Evolutionary conservation across 2,797 vertebrate genomes (phyloP), one percentile per base, ranked within the genome.

Genomic region (Diplodus puntazzo): DNA sequence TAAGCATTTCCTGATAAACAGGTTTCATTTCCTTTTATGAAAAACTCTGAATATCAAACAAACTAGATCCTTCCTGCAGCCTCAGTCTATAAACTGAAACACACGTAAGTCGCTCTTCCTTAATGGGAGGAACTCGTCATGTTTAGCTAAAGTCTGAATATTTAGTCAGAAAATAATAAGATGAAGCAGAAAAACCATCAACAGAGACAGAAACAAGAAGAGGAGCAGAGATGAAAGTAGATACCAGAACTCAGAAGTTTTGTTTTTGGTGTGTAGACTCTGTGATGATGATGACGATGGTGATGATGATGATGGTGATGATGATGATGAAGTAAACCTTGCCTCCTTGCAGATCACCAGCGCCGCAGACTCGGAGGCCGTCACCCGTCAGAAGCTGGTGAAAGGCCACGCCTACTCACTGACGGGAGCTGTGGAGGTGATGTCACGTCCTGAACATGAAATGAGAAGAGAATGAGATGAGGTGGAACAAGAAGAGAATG

Each of bases 391-490:
- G 91, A 98, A 97, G 94, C 92, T 99, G 87, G 97, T 99, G 82
- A 98, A 96, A 89, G 98, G 98, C 30, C 98, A 98, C 0, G 97
- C 98, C 54, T 99, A 99, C 89, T 97, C 98, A 0, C 94, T 98
- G 66, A 99, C 98, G 0, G 97, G 94, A 3, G 94, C 97, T 2
- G 90, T 84, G 73, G 95, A 98, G 23, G 97, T 99, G 83, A 95
- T 89, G 2, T 42, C 62, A 39, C 50, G 0, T 69, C 52, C 20
- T 39, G 0, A 9, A 1, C 1, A 64, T 16, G 18, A 49, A 8
- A 39, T 0, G 1, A 50, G 13, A 43, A 11, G 27, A 7, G 3
- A 23, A 20, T 3, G 13, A 45, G 55, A 49, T 50, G 13, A 39
- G 8, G 1, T 17, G 17, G 52, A 55, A 23, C 9, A 0, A 3